Evolutionary conservation across 2,113 vertebrate genomes (phyloP).

Genomic region (Sceloporus undulatus): DNA sequence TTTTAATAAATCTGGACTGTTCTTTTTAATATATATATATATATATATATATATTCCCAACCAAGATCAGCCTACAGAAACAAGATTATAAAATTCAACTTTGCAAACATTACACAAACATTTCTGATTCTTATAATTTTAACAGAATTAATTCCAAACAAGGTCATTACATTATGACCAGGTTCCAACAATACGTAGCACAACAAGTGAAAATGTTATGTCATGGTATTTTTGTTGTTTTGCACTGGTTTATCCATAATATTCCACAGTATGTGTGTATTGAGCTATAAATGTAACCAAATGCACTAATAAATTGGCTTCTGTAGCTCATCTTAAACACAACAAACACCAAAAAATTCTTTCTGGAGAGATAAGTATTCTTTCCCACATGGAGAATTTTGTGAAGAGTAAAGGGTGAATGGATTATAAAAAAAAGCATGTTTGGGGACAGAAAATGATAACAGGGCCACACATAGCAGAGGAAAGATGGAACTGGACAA

Average conservation of each 20-base stretch:
- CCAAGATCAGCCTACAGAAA: constrained; percentile 18
- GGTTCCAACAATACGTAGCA: not conserved
- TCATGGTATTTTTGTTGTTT: not conserved
- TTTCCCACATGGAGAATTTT: not conserved
- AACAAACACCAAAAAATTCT: not conserved
- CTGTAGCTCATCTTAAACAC: not conserved
- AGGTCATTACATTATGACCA: not conserved
- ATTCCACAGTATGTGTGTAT: not conserved
- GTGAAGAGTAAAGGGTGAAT: not conserved
- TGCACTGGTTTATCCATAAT: not conserved
- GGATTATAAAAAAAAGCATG: not conserved
- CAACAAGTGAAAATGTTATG: constrained; percentile 18
- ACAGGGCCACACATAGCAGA: not conserved
- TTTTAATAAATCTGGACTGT: constrained; percentile 15
- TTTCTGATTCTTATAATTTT: constrained; percentile 18
- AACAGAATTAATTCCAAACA: constrained; percentile 17
- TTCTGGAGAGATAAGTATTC: not conserved
- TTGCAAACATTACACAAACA: constrained; percentile 10
- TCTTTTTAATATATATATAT: too few relatives aligned
- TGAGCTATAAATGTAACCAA: not conserved
- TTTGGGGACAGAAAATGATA: not conserved
- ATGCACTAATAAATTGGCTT: not conserved
- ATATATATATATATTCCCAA: constrained; percentile 5
- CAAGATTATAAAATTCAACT: not conserved
- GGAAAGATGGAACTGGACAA: too few relatives aligned